Evolutionary conservation across 2,888 invertebrate species (phyloP), one percentile per base, ranked within the genome.

Genomic region (Nomada ruficornis): DNA sequence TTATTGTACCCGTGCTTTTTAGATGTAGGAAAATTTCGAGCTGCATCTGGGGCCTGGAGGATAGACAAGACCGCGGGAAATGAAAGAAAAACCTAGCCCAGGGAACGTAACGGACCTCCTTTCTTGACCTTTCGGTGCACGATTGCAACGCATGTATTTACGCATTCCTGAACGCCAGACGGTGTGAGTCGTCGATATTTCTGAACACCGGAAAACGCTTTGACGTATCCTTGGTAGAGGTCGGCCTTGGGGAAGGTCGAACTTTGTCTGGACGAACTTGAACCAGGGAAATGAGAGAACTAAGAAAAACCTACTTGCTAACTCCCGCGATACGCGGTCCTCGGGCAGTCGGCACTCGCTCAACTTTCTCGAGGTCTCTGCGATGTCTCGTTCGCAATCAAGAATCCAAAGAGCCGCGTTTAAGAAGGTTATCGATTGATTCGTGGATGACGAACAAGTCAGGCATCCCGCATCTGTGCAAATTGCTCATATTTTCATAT

Each of bases 191-290:
- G 68, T 13, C 36, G 55, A 47, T 55, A 74, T 68, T 77, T 64
- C 52, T 50, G 80, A 73, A 84, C 70, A 79, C 67, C 65, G 83
- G 82, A 85, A 86, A 90, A 81, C 73, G 72, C 59, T 62, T 62
- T 29, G 54, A 47, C 23, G 23, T 64, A 79, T 71, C 63, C 54
- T 59, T 60, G 68, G 47, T 20, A 20, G 57, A 29, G 70, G 80
- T 80, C 86, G 87, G 76, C 88, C 88, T 87, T 89, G 87, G 59
- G 75, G 85, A 90, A 91, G 90, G 91, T 88, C 87, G 88, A 79
- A 82, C 77, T 59, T 83, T 86, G 86, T 82, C 85, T 83, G 67
- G 70, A 69, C 55, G 83, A 76, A 54, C 47, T 59, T 62, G 64
- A 77, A 82, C 68, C 52, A 79, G 59, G 70, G 70, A 80, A 83